Evolutionary conservation across 2,113 vertebrate species (phyloP).

Genomic region (Antigone vipio): DNA sequence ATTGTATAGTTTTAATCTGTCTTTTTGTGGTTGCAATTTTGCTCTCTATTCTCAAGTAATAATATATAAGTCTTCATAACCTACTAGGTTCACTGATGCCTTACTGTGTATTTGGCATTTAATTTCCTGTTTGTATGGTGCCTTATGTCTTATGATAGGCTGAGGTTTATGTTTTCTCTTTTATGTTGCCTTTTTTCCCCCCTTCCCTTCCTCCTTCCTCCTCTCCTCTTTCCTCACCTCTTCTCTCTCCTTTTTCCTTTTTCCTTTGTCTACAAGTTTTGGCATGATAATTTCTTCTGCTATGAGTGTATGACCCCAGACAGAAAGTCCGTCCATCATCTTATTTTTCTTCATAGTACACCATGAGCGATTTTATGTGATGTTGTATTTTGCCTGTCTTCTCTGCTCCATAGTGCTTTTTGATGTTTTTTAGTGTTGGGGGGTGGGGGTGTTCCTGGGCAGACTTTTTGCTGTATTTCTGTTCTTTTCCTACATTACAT

Average conservation of each 20-base stretch:
- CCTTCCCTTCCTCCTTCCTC: not conserved
- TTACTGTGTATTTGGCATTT: conserved; percentile 14
- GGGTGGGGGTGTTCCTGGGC: not conserved
- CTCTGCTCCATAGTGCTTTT: not conserved
- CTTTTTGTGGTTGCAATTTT: not conserved
- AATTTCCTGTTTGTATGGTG: conserved; percentile 48
- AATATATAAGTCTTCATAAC: not conserved
- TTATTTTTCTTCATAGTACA: not conserved
- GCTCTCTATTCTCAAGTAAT: not conserved
- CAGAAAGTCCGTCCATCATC: not conserved
- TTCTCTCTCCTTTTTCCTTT: not conserved
- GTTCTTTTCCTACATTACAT: not conserved
- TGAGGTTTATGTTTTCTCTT: not conserved
- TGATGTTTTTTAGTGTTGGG: not conserved
- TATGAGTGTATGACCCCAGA: not conserved
- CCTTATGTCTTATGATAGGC: not conserved
- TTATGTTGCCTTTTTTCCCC: not conserved
- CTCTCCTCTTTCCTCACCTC: not conserved
- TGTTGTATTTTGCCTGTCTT: not conserved
- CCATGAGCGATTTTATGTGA: not conserved
- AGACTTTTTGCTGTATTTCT: not conserved
- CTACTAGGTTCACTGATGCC: not conserved
- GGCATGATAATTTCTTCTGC: not conserved
- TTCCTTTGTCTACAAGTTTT: not conserved
- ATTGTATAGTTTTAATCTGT: not conserved